Base-by-base conservation (phyloP, 2,888 invertebrate genomes). In the Diplolepis rosae region DNA sequence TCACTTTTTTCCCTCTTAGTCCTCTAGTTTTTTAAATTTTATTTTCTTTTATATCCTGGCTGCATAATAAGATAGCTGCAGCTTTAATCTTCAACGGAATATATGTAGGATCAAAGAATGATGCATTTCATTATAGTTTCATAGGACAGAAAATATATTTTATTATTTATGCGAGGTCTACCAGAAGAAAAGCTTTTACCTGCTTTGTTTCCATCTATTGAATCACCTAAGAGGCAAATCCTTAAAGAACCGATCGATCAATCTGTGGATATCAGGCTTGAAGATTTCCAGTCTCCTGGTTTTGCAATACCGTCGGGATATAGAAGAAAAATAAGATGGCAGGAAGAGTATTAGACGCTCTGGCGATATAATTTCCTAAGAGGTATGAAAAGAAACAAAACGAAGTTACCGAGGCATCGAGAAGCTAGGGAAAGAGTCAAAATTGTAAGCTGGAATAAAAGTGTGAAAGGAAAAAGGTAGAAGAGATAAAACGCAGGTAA, bases 1-100 rank as follows among this genome's bases (percentile, higher is more conserved):
- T 61, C 39, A 61, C 13, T 9, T 61, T 61, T 61, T 61, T 39
- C 1, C 13, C 56, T 39, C 24, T 39, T 39, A n/a, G 39, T 45
- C 18, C 9, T 9, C 13, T 24, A 39, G 24, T 39, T n/a, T 61
- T 61, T 61, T 61, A n/a, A n/a, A n/a, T n/a, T n/a, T n/a, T n/a
- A 39, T 27, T 35, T 39, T 13, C 56, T 15, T 24, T 24, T 61
- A 66, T 35, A 56, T 54, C 39, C 28, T 65, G 65, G 45, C 69
- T 70, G 72, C 18, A 71, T 30, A 13, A 54, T 65, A 70, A 67
- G 74, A 74, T 72, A 72, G 73, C 69, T 74, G 66, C 71, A 75
- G 76, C 77, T 82, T 81, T 84, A 84, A 84, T 84, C 82, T 84
- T 78, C 83, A 82, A 82, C 70, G 79, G 79, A 84, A 84, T 83